Conservation (phyloP, 1,140 invertebrate genomes). For the Globodera ellingtonae region DNA sequence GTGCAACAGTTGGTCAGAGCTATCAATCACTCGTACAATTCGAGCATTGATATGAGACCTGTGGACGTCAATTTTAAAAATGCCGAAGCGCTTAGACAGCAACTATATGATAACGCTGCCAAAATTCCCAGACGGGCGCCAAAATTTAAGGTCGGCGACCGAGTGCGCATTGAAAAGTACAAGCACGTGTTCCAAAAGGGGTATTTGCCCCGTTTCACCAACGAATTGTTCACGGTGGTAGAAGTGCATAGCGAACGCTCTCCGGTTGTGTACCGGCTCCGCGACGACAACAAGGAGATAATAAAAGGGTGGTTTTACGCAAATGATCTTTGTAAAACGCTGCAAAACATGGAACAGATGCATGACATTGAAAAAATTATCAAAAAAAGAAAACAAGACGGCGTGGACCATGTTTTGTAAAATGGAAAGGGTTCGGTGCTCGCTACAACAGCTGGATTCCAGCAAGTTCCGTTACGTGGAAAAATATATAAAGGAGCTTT, state of each 20-base stretch:
- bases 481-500: no score
- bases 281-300: neutral
- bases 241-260: neutral
- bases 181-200: neutral
- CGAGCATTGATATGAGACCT: conserved; percentile 35
- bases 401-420: conserved; percentile 29
- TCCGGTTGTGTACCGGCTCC: neutral
- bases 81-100: conserved; percentile 18
- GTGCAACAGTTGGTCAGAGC: conserved; percentile 36
- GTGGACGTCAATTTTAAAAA: conserved; percentile 34
- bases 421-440: conserved; percentile 15
- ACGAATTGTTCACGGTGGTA: conserved; percentile 29
- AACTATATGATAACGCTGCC: neutral
- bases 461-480: neutral
- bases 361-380: conserved; percentile 19
- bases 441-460: conserved; percentile 24
- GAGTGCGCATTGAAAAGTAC: conserved; percentile 23
- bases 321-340: neutral
- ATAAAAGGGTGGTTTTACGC: conserved; percentile 23
- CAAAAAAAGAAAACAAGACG: neutral
- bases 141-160: conserved; percentile 13
- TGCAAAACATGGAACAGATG: neutral
- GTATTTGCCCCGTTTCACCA: conserved; percentile 27
- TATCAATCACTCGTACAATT: conserved; percentile 40
- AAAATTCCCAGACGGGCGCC: conserved; percentile 8